Evolutionary conservation across 2,113 vertebrate species (phyloP).

Genomic region (Isichthys henryi): DNA sequence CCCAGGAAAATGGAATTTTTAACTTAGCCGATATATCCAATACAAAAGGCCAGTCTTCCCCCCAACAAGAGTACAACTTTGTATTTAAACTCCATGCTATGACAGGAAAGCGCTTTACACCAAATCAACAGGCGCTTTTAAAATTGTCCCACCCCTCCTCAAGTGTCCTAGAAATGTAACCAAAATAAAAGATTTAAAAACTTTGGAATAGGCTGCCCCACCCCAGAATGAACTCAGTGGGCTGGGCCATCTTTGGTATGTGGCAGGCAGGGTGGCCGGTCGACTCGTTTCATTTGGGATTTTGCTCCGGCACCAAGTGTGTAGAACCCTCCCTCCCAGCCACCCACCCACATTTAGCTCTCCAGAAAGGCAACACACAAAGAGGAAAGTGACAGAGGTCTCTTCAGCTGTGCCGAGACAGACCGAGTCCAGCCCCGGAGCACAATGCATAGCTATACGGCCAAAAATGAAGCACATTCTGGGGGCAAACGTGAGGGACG

Average conservation of each 20-base stretch:
- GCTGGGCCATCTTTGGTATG: constrained; percentile 98
- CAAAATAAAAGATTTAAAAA: constrained; percentile 99
- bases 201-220: constrained; percentile 99
- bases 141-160: constrained; percentile 30
- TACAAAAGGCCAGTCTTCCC: constrained; percentile 98
- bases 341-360: constrained; percentile 69
- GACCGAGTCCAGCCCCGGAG: background rate
- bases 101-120: background rate
- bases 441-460: constrained; percentile 37
- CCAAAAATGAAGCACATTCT: constrained; percentile 61
- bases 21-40: constrained; percentile 50
- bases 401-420: constrained; percentile 38
- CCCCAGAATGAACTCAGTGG: constrained; percentile 73
- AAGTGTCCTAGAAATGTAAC: constrained; percentile 97
- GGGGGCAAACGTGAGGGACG: constrained; percentile 71
- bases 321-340: constrained; percentile 82
- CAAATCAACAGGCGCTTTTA: background rate
- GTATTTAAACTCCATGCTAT: background rate
- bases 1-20: background rate
- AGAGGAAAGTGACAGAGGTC: constrained; percentile 39
- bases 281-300: constrained; percentile 74
- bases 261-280: constrained; percentile 60
- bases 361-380: constrained; percentile 81
- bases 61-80: constrained; percentile 76
- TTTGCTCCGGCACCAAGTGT: constrained; percentile 93